Evolutionary conservation across 2,888 invertebrate genomes (phyloP).

Genomic region (Auanema sp.): DNA sequence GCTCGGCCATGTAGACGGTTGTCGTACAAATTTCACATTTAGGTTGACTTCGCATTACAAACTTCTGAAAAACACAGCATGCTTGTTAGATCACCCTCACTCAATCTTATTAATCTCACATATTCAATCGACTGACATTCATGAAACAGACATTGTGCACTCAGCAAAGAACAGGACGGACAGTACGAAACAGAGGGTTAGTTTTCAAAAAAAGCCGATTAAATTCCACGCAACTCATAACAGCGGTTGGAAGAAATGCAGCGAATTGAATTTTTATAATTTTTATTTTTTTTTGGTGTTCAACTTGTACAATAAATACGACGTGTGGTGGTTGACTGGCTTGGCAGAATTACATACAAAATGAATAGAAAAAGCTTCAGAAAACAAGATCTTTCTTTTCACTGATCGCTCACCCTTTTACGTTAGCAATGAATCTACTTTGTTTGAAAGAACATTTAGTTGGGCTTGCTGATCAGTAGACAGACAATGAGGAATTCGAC

Average conservation of each 20-base stretch:
- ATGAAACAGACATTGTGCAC: no score
- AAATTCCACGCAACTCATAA: no score
- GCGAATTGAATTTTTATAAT: background rate
- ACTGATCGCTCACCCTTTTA: no score
- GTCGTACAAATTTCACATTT: slow-evolving; percentile 42
- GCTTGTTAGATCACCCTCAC: slow-evolving; percentile 14
- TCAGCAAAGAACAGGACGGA: no score
- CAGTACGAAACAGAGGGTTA: no score
- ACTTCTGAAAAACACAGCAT: slow-evolving; percentile 37
- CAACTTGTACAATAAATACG: slow-evolving; percentile 8
- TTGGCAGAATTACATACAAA: background rate
- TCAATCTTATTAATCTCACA: background rate
- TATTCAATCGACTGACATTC: no score
- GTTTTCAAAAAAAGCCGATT: no score
- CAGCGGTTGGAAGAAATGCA: background rate
- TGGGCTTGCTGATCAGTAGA: no score
- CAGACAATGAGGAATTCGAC: no score
- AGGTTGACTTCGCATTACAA: slow-evolving; percentile 35
- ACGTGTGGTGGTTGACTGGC: background rate
- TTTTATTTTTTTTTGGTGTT: slow-evolving; percentile 4
- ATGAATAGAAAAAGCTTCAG: background rate
- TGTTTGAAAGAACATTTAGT: no score
- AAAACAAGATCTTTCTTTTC: slow-evolving; percentile 1
- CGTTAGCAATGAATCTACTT: no score
- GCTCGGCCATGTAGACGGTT: slow-evolving; percentile 49